A percentile compares a stretch with the other conserved stretches of the same genome.
Evolutionary conservation across 2,113 vertebrate species (phyloP).

Genomic region (Solea solea): DNA sequence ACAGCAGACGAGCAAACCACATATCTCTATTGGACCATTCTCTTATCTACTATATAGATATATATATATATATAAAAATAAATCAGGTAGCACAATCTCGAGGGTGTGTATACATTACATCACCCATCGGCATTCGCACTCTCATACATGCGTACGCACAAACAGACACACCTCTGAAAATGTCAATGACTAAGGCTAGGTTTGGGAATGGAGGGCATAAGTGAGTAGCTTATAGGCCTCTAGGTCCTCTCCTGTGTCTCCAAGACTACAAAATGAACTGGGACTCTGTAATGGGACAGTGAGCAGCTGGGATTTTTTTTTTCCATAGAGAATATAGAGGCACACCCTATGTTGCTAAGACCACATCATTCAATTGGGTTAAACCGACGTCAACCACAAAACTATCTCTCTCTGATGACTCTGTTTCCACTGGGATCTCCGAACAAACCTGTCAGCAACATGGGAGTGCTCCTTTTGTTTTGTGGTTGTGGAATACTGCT

Average conservation of each 20-base stretch:
- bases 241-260: conserved; percentile 72
- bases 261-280: conserved; percentile 67
- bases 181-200: conserved; percentile 84
- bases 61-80: conserved; percentile 78
- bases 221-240: conserved; percentile 74
- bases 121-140: conserved; percentile 51
- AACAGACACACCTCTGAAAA: conserved; percentile 51
- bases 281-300: conserved; percentile 55
- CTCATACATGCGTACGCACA: conserved; percentile 35
- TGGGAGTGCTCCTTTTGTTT: conserved; percentile 52
- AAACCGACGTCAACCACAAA: conserved; percentile 25
- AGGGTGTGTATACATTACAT: conserved; percentile 65
- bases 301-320: conserved; percentile 40
- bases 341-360: conserved; percentile 36
- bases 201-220: conserved; percentile 76
- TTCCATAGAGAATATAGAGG: conserved; percentile 33
- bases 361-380: conserved; percentile 29
- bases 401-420: conserved; percentile 12
- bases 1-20: conserved; percentile 64
- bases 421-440: conserved; percentile 31
- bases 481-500: conserved; percentile 43
- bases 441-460: conserved; percentile 43
- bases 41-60: conserved; percentile 47
- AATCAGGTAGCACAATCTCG: conserved; percentile 74
- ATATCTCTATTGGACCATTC: conserved; percentile 64